Evolutionary conservation across 64 coral and sea anemone genomes (phyloP), one percentile per base, ranked within the genome.

Genomic region (Trachythela sp.): DNA sequence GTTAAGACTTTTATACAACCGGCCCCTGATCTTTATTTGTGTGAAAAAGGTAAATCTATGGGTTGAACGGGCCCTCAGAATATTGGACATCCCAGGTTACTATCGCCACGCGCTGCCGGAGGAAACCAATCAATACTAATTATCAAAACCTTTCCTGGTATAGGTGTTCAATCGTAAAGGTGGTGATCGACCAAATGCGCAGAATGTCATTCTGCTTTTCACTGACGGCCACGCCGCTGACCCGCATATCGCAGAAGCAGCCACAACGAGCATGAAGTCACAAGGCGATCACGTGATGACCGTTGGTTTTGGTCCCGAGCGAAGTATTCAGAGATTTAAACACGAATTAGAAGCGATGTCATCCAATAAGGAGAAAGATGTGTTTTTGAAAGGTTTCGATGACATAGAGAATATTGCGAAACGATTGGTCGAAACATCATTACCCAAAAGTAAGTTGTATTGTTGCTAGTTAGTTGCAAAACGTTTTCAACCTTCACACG

Each of bases 151-250:
- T 64, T 64, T 64, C 35, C 20, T 80, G 13, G 15, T n/a, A 8
- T 9, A 80, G 75, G 75, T 80, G 14, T 80, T 80, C 32, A 80
- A 80, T 13, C 27, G 75, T 2, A 35, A 22, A 15, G 75, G 75
- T 10, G 75, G 75, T 38, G 75, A 80, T 30, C 31, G 75, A 36
- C 75, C 75, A 29, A 29, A 37, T 18, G 75, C 75, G 13, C 13
- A 80, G 17, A 80, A 80, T 18, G 37, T 80, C 20, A 35, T 80
- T 29, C 13, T 80, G 30, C 75, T 80, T 35, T 80, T 80, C 37
- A 80, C 75, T 18, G 75, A 80, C 30, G 75, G 75, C 32, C 33
- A 80, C 33, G 75, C 75, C 31, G 75, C 75, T 80, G 75, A 80
- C 37, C 75, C 75, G 3, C 75, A 80, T 39, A 80, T 80, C 34